Conservation (phyloP, 2,797 vertebrate species). For the Sebastes diaconus region DNA sequence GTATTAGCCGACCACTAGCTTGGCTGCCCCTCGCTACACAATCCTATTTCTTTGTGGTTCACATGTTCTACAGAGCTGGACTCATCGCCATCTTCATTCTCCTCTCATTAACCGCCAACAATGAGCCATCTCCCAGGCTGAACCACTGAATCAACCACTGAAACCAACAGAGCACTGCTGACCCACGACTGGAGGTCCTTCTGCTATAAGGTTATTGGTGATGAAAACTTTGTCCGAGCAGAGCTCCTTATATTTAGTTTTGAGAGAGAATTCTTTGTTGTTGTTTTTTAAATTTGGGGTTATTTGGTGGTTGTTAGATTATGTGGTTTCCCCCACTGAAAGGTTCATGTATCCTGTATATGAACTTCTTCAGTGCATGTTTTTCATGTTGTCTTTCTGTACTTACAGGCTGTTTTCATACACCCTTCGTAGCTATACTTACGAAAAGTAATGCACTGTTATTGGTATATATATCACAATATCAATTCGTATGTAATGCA, state of each 20-base stretch:
- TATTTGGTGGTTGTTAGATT: neutral
- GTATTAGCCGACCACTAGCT: neutral
- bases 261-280: neutral
- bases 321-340: neutral
- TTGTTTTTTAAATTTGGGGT: neutral
- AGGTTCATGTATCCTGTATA: neutral
- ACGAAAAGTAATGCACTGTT: no score
- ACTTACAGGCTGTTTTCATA: no score
- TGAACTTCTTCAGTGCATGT: neutral
- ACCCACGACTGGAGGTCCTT: neutral
- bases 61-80: neutral
- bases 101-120: neutral
- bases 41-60: neutral
- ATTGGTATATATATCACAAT: no score
- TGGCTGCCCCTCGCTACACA: neutral
- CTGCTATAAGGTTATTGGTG: neutral
- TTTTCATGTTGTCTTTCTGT: neutral
- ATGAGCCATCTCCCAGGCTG: neutral
- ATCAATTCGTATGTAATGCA: no score
- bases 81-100: neutral
- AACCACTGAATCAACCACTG: neutral
- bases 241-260: neutral
- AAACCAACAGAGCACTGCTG: constrained; percentile 1
- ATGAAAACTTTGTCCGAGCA: neutral
- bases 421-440: no score